These are phyloP conservation scores for Thereva nobilitata DNA, from an alignment of 2,888 invertebrate species.

Conservation along the genomic window DNA sequence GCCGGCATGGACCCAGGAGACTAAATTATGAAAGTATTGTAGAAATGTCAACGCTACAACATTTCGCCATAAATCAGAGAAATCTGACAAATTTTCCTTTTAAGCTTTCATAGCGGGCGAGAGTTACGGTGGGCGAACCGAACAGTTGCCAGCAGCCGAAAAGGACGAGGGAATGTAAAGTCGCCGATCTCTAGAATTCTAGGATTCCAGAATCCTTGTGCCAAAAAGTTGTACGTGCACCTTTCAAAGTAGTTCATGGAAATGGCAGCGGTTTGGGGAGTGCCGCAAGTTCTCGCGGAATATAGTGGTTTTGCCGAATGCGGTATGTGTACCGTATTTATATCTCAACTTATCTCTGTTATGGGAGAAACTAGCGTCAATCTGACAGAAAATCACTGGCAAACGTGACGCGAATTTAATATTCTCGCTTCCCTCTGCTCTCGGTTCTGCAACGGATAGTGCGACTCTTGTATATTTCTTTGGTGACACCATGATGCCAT, in stretches of 20 bases:
- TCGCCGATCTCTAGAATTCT: neutral
- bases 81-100: conserved; percentile 37
- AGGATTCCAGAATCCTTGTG: conserved; percentile 17
- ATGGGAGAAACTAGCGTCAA: conserved; percentile 36
- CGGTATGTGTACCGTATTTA: conserved; percentile 18
- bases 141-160: conserved; percentile 8
- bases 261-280: neutral
- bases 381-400: conserved; percentile 40
- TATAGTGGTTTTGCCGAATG: conserved; percentile 15
- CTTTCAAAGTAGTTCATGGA: conserved; percentile 25
- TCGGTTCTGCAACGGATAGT: too few species aligned
- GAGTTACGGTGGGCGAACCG: conserved; percentile 19
- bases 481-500: too few species aligned
- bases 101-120: conserved; percentile 19
- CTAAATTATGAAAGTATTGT: conserved; percentile 32
- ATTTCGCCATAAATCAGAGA: conserved; percentile 34
- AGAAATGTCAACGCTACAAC: conserved; percentile 32
- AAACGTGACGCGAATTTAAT: conserved; percentile 37
- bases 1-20: conserved; percentile 11
- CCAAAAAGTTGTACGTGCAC: conserved; percentile 33
- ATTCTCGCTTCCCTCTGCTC: neutral
- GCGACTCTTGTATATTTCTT: too few species aligned
- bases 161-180: neutral
- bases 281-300: conserved; percentile 10
- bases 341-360: conserved; percentile 30